These are phyloP conservation scores for Papilio elwesi DNA, from an alignment of 2,888 invertebrate genomes.

Conservation along the genomic window DNA sequence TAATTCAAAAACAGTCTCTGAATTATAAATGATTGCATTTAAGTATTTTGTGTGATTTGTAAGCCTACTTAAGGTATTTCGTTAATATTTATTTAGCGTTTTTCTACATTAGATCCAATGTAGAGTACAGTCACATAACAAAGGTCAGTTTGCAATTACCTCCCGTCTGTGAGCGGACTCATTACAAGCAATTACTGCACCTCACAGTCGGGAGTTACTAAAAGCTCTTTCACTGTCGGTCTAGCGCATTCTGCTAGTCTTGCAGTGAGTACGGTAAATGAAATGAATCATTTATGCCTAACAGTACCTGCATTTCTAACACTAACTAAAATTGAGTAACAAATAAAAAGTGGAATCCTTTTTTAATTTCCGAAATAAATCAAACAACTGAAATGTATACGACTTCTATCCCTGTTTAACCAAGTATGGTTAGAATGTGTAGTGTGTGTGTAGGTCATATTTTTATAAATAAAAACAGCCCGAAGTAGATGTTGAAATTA, in stretches of 20 bases:
- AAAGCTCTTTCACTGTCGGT: slow-evolving; percentile 14
- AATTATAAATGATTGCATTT: too few species aligned
- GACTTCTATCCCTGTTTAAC: background rate
- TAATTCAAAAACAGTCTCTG: too few species aligned
- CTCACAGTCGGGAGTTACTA: slow-evolving; percentile 3
- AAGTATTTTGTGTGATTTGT: too few species aligned
- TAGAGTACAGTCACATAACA: background rate
- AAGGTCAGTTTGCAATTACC: slow-evolving; percentile 12
- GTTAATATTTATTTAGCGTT: background rate
- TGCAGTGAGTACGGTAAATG: background rate
- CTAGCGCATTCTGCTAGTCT: background rate
- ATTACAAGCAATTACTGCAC: slow-evolving; percentile 7
- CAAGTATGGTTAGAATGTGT: background rate
- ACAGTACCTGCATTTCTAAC: too few species aligned
- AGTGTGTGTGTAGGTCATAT: background rate
- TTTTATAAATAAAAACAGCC: background rate
- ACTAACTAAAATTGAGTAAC: too few species aligned
- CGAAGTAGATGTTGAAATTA: background rate
- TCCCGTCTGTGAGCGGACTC: background rate
- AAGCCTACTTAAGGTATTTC: background rate
- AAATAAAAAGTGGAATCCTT: too few species aligned
- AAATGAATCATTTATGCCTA: background rate
- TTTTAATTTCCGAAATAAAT: too few species aligned
- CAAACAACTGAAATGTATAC: too few species aligned
- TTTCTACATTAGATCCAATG: background rate